Base-by-base conservation (phyloP, 2,888 invertebrate species). In the Cybosia mesomella region DNA sequence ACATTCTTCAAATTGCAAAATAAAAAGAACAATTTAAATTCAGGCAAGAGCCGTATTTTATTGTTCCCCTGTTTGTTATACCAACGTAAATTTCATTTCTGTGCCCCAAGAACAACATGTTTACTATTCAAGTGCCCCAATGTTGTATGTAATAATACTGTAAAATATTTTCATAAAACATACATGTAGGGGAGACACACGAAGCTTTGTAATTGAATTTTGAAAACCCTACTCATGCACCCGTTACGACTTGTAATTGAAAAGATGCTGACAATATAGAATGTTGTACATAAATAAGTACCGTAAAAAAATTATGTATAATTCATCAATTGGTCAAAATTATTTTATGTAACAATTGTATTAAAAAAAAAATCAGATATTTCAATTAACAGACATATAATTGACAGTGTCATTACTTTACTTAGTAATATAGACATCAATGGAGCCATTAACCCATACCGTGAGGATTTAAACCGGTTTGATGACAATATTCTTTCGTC, bases 161-260 rank as follows among this genome's bases (percentile, higher is more conserved):
- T 86, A 87, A 88, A 90, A 89, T 87, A 87, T 85, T 81, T 84
- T 87, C 86, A 90, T 92, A 91, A 91, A 91, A 89, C 85, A 87
- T 85, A 84, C 84, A 84, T 82, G 80, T 79, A 79, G 85, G 84
- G 83, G 85, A 85, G 83, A 83, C 84, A 86, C 82, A 77, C 64
- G 78, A 79, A 83, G 86, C 85, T 85, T 83, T 81, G 88, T 85
- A 90, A 93, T 91, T 92, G 91, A 92, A 92, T 91, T 91, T 89
- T 86, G 85, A 84, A 85, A 83, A 83, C 86, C 88, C 87, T 81
- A 83, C 80, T 80, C 85, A 83, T 85, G 79, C 80, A 76, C 77
- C 74, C 66, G 69, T 75, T 76, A 81, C 85, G 83, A 83, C 86
- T 87, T 81, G 76, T 81, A 81, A 85, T 85, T 81, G 82, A 78